Base-by-base conservation (phyloP, 2,888 invertebrate genomes). In the Acanthosepion lycidas region DNA sequence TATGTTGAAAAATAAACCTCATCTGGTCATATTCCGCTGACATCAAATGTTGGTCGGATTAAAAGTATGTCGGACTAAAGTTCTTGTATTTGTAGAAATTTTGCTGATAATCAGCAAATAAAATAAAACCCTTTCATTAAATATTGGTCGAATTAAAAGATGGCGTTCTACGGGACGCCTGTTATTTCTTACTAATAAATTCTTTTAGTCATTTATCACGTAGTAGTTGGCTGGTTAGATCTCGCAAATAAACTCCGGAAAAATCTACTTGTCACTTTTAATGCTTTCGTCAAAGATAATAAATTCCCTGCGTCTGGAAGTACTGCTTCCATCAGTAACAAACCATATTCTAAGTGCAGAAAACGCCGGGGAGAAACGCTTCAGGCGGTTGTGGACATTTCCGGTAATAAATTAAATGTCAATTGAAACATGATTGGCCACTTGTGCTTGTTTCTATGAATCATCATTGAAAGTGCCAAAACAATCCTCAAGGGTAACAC, bases 331-430 rank as follows among this genome's bases (percentile, higher is more conserved):
- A n/a, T 18, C n/a, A 12, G 4, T 78, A 78, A 78, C 78, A n/a
- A 78, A 33, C n/a, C n/a, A n/a, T 15, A 78, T 6, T n/a, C 15
- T 33, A 78, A 59, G 3, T 9, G 15, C 5, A 78, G 78, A 78
- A 78, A 78, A n/a, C n/a, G 15, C n/a, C n/a, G 78, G n/a, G 78
- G 5, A 15, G 78, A 33, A 78, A n/a, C n/a, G n/a, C 78, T 78
- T 78, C 33, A 6, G 78, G 78, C 78, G 18, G 5, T 9, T 78
- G 78, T 78, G 78, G 78, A n/a, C 78, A 78, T n/a, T 78, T 78
- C 78, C 78, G 78, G 78, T 9, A 78, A 78, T 78, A 78, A 78
- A 78, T 78, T n/a, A 78, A 78, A 78, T 78, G 78, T 78, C 78
- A 78, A 78, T 78, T 78, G 15, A 78, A 78, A 78, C 78, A 15